These are phyloP conservation scores for Ptychoptera albimana DNA, from an alignment of 2,888 invertebrate genomes.

Conservation along the genomic window DNA sequence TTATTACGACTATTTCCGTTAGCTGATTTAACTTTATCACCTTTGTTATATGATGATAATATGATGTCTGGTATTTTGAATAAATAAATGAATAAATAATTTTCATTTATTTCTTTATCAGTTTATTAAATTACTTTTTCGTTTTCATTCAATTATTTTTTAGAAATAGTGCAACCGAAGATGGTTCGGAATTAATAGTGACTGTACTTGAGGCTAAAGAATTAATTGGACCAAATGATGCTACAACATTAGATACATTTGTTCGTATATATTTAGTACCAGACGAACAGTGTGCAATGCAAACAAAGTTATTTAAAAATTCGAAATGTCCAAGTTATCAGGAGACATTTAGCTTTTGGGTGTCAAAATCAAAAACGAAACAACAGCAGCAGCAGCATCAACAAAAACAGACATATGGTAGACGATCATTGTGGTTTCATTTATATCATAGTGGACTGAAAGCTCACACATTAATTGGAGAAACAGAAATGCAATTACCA, in stretches of 20 bases:
- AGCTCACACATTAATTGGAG: slow-evolving; percentile 45
- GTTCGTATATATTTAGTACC: slow-evolving; percentile 60
- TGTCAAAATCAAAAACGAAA: slow-evolving; percentile 16
- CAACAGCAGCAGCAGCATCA: too few relatives aligned
- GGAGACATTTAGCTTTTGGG: slow-evolving; percentile 53
- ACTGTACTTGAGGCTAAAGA: slow-evolving; percentile 65
- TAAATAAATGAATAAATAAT: background rate
- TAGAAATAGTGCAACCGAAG: slow-evolving; percentile 21
- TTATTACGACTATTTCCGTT: too few relatives aligned
- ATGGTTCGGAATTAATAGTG: slow-evolving; percentile 33
- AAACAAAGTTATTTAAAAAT: slow-evolving; percentile 48
- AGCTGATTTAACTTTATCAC: too few relatives aligned
- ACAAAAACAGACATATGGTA: slow-evolving; percentile 36
- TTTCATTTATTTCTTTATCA: background rate
- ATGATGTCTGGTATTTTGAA: background rate
- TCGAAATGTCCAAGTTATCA: slow-evolving; percentile 59
- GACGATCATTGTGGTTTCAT: slow-evolving; percentile 47
- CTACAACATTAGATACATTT: slow-evolving; percentile 51
- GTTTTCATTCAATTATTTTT: too few relatives aligned
- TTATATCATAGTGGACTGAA: slow-evolving; percentile 44
- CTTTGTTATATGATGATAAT: too few relatives aligned
- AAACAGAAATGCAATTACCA: slow-evolving; percentile 49
- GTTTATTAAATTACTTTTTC: background rate
- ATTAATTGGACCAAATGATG: slow-evolving; percentile 41
- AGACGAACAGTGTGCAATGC: slow-evolving; percentile 48